Evolutionary conservation across 1,140 invertebrate genomes (phyloP).

Genomic region (Stratiolaelaps scimitus): DNA sequence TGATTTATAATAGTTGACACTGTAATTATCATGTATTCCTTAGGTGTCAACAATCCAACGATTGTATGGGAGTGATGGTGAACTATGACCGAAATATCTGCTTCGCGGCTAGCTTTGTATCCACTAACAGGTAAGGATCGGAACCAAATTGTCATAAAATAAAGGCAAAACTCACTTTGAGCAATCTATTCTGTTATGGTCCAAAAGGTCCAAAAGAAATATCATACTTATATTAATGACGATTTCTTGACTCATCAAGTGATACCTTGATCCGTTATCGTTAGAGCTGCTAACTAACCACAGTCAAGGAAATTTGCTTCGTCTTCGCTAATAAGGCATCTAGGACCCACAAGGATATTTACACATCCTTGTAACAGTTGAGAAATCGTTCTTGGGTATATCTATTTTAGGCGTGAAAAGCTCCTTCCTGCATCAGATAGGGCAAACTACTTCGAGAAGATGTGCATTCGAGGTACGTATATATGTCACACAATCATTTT

Average conservation of each 20-base stretch:
- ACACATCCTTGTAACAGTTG: too few relatives aligned
- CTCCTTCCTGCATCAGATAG: slow-evolving; percentile 33
- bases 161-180: too few relatives aligned
- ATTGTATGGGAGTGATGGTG: slow-evolving; percentile 22
- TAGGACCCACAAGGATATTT: too few relatives aligned
- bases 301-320: too few relatives aligned
- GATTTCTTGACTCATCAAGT: slow-evolving; percentile 1
- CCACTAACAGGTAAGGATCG: slow-evolving; percentile 8
- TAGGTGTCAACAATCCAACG: slow-evolving; percentile 19
- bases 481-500: not conserved
- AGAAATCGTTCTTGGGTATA: too few relatives aligned
- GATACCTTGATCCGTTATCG: too few relatives aligned
- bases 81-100: slow-evolving; percentile 24
- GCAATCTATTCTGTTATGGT: too few relatives aligned
- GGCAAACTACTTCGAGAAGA: slow-evolving; percentile 38
- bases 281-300: too few relatives aligned
- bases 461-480: slow-evolving; percentile 34
- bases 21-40: not conserved
- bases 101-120: slow-evolving; percentile 20
- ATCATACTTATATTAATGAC: not conserved
- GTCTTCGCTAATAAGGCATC: too few relatives aligned
- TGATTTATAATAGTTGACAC: not conserved
- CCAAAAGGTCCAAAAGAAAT: not conserved
- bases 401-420: slow-evolving; percentile 19
- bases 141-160: too few relatives aligned